These are phyloP conservation scores for Athene cunicularia DNA, from an alignment of 2,113 vertebrate species.

Conservation along the genomic window DNA sequence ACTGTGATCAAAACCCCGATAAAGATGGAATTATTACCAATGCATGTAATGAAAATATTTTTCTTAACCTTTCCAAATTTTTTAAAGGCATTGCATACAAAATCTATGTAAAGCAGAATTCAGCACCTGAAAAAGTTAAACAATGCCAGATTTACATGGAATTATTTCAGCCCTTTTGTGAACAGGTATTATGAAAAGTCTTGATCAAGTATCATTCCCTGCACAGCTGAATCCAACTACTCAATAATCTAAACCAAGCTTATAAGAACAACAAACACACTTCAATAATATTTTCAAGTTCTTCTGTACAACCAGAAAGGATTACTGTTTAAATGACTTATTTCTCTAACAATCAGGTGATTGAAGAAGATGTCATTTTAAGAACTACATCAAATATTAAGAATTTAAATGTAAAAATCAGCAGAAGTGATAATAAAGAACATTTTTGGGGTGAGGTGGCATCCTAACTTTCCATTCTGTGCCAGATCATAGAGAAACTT, in stretches of 20 bases:
- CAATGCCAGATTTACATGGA: neutral
- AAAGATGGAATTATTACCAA: neutral
- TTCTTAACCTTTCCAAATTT: neutral
- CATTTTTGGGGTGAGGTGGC: fast-evolving
- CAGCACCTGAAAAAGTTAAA: neutral
- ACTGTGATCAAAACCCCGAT: fast-evolving
- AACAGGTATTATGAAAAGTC: neutral
- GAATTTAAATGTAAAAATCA: neutral
- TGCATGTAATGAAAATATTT: neutral
- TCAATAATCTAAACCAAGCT: conserved; percentile 2
- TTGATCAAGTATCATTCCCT: conserved; percentile 11
- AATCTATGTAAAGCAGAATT: neutral
- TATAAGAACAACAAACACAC: conserved; percentile 12
- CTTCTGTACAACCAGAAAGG: neutral
- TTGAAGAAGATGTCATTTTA: neutral
- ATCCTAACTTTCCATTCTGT: neutral
- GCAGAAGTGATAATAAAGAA: neutral
- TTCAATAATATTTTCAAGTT: neutral
- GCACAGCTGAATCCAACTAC: conserved; percentile 6
- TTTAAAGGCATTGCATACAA: neutral
- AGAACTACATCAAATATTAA: neutral
- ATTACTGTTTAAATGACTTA: neutral
- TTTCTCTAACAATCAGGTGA: neutral
- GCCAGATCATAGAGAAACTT: neutral
- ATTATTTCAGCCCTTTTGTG: neutral